phyloP scores from a whole-genome alignment of 2,113 vertebrate genomes.

The Oxygymnocypris stewartii region DNA sequence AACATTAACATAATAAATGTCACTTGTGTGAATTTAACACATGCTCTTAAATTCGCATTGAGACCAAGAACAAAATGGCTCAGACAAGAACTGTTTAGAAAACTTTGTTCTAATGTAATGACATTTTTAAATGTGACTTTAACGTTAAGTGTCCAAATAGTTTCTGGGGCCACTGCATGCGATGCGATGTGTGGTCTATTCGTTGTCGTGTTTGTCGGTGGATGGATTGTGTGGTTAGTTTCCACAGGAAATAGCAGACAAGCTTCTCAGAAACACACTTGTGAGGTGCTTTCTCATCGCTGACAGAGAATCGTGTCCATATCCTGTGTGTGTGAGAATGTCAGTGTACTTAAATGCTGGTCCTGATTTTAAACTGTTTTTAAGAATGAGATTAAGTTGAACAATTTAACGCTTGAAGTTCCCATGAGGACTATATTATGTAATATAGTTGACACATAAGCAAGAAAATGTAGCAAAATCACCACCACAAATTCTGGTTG shows the following conservation, averaged over 20 bases:
- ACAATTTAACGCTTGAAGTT: not conserved
- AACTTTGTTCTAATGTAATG: not conserved
- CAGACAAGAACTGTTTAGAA: not conserved
- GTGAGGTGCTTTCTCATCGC: not conserved
- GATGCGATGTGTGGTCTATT: not conserved
- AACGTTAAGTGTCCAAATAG: not conserved
- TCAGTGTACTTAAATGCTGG: not conserved
- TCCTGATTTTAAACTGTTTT: not conserved
- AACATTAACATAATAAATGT: not conserved
- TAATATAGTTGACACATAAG: not conserved
- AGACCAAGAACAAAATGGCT: not conserved
- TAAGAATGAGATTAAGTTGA: not conserved
- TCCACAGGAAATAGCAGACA: conserved; percentile 52
- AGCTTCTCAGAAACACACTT: conserved; percentile 45
- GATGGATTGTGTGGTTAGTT: conserved; percentile 45
- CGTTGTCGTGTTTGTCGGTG: conserved; percentile 21
- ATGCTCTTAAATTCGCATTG: not conserved
- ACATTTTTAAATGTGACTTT: not conserved
- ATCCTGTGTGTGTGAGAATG: conserved; percentile 43
- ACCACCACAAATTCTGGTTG: not conserved
- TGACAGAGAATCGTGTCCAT: conserved; percentile 36
- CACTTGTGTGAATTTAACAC: not conserved
- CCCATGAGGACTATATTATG: not conserved
- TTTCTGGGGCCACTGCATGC: not conserved
- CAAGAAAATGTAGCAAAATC: not conserved